Conservation (phyloP, 2,888 invertebrate species). For the Latheticus oryzae region DNA sequence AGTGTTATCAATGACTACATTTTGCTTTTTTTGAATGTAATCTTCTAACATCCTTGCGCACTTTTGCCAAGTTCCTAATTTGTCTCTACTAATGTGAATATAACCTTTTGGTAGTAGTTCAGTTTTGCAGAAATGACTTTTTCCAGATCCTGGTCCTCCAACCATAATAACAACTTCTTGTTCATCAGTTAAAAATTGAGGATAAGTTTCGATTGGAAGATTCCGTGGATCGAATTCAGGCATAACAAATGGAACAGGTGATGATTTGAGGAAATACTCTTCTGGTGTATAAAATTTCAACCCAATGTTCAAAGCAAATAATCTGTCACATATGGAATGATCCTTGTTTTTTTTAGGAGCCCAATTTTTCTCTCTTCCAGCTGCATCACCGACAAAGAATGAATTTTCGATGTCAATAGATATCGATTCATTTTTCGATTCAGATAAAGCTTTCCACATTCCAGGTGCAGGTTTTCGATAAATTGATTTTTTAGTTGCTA, state of each 20-base stretch:
- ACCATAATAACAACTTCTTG: conserved; percentile 81
- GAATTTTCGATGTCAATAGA: conserved; percentile 73
- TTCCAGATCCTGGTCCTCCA: conserved; percentile 89
- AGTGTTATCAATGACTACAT: conserved; percentile 93
- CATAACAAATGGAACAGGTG: conserved; percentile 69
- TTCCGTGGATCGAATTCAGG: conserved; percentile 77
- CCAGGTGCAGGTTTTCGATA: conserved; percentile 91
- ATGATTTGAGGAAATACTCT: conserved; percentile 83
- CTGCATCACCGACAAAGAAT: conserved; percentile 92
- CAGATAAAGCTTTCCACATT: conserved; percentile 85
- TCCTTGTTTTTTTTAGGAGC: conserved; percentile 83
- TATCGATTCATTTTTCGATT: conserved; percentile 75
- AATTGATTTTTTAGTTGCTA: conserved; percentile 76
- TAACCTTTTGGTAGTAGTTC: conserved; percentile 77
- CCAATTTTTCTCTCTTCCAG: conserved; percentile 84
- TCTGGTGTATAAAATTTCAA: conserved; percentile 92
- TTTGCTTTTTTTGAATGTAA: conserved; percentile 68
- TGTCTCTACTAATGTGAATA: conserved; percentile 84
- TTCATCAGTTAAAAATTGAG: conserved; percentile 61
- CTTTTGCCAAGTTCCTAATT: conserved; percentile 84
- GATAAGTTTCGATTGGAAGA: conserved; percentile 60
- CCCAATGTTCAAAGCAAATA: conserved; percentile 86
- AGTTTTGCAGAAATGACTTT: conserved; percentile 81
- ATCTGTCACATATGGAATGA: conserved; percentile 87
- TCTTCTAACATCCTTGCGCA: conserved; percentile 79